A percentile compares a stretch with the other conserved stretches of the same genome.
Evolutionary conservation across 2,888 invertebrate species (phyloP).

Genomic region (Rotaria sp.): DNA sequence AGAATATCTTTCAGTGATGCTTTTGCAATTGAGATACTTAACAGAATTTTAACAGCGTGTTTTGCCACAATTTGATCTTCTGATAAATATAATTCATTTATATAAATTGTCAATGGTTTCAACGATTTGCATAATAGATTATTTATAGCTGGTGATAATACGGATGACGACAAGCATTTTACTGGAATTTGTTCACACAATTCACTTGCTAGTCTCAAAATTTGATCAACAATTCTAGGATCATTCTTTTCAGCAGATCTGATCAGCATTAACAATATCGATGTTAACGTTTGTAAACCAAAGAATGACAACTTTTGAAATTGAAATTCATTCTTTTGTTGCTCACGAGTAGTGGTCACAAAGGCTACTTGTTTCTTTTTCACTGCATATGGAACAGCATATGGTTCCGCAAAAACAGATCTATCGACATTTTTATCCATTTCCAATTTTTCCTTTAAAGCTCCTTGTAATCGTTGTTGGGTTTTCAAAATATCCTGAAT

Average conservation of each 20-base stretch:
- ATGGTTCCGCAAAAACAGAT: not conserved
- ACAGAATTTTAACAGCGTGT: too few species aligned
- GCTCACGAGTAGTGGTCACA: not conserved
- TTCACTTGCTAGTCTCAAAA: not conserved
- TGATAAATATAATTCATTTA: too few species aligned
- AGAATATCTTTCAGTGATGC: too few species aligned
- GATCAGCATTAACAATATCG: not conserved
- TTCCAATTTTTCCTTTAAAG: not conserved
- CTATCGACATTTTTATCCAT: not conserved
- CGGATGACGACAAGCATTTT: not conserved
- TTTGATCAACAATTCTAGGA: not conserved
- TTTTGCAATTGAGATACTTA: too few species aligned
- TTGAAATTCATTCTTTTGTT: not conserved
- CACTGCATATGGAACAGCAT: not conserved
- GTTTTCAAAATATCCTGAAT: not conserved
- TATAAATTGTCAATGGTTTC: too few species aligned
- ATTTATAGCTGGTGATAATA: too few species aligned
- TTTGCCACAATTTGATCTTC: too few species aligned
- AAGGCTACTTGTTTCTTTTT: not conserved
- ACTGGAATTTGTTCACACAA: not conserved
- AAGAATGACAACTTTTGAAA: not conserved
- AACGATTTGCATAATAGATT: too few species aligned
- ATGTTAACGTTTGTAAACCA: not conserved
- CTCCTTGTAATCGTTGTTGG: not conserved
- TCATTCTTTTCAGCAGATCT: not conserved